These are phyloP conservation scores for Etheostoma perlongum DNA, from an alignment of 2,797 vertebrate species.

Conservation along the genomic window DNA sequence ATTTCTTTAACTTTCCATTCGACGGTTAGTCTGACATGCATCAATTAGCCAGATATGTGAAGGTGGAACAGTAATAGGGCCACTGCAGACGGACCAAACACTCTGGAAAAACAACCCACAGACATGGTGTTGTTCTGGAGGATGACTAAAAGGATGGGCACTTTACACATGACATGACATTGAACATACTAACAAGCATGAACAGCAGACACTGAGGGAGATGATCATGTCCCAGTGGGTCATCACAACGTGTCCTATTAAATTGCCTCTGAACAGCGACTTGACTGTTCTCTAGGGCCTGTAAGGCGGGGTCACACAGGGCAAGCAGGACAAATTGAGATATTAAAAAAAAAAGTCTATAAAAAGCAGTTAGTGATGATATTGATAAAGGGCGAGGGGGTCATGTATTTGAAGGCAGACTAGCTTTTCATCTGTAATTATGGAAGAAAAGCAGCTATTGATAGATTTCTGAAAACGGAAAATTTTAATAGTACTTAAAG, in stretches of 20 bases:
- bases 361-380: conserved; percentile 61
- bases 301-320: conserved; percentile 60
- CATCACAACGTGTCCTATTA: conserved; percentile 48
- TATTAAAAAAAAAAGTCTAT: conserved; percentile 61
- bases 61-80: conserved; percentile 27
- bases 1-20: neutral
- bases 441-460: conserved; percentile 63
- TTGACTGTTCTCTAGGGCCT: conserved; percentile 59
- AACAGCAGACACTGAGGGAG: conserved; percentile 47
- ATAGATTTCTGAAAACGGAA: conserved; percentile 50
- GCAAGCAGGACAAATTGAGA: conserved; percentile 70
- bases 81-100: conserved; percentile 1
- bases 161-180: conserved; percentile 60
- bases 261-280: conserved; percentile 55
- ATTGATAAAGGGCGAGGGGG: conserved; percentile 11
- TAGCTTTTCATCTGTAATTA: conserved; percentile 60
- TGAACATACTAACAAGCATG: conserved; percentile 61
- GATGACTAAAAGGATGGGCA: neutral
- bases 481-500: conserved; percentile 36
- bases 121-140: conserved; percentile 46
- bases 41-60: neutral
- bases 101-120: conserved; percentile 19
- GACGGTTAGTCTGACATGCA: neutral
- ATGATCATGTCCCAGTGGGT: conserved; percentile 39
- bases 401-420: conserved; percentile 36